Evolutionary conservation across 2,888 invertebrate genomes (phyloP).

Genomic region (Oligia fasciuncula): DNA sequence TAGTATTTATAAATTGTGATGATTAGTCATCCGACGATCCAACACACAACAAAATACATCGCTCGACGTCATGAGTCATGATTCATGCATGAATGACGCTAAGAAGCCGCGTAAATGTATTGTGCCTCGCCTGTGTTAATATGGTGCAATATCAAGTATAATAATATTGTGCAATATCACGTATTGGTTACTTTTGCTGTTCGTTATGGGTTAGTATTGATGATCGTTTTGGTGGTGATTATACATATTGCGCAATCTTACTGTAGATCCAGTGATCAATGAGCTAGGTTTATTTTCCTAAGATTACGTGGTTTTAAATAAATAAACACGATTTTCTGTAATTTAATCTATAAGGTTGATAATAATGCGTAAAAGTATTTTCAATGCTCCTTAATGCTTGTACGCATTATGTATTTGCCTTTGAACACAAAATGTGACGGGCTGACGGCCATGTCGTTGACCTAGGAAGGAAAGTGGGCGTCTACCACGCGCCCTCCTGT

Average conservation of each 20-base stretch:
- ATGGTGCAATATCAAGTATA: not conserved
- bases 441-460: conserved; percentile 31
- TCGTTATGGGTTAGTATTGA: not conserved
- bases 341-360: too few relatives aligned
- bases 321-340: too few relatives aligned
- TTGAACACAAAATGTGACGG: conserved; percentile 8
- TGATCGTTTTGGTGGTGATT: not conserved
- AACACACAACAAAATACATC: too few relatives aligned
- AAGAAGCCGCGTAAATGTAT: too few relatives aligned
- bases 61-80: too few relatives aligned
- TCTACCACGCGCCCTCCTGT: too few relatives aligned
- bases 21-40: not conserved
- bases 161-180: not conserved
- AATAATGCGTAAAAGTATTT: too few relatives aligned
- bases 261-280: not conserved
- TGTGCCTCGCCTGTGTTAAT: not conserved
- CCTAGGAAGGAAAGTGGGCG: conserved; percentile 28
- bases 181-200: not conserved
- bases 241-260: not conserved
- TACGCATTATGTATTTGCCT: conserved; percentile 3
- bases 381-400: not conserved
- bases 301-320: not conserved
- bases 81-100: not conserved
- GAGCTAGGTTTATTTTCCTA: not conserved
- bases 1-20: not conserved